phyloP scores from a whole-genome alignment of 2,797 vertebrate species.

The Sparus aurata region DNA sequence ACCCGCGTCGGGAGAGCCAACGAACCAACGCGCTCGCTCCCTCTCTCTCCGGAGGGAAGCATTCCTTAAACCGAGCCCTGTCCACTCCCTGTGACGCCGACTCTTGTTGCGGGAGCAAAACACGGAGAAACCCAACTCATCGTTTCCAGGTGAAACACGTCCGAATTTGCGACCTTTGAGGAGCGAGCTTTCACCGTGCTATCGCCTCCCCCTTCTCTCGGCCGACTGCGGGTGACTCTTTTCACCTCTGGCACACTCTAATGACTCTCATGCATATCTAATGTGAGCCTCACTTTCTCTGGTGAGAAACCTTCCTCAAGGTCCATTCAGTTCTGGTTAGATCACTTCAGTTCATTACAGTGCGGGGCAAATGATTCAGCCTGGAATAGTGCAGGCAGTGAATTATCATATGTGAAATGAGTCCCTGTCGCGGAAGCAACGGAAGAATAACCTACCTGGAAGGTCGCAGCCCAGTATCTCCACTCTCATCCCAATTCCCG shows the following conservation, averaged over 20 bases:
- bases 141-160: constrained; percentile 42
- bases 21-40: constrained; percentile 41
- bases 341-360: constrained; percentile 34
- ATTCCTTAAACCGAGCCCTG: constrained; percentile 60
- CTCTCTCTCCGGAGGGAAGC: constrained; percentile 49
- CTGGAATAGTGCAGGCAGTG: constrained; percentile 19
- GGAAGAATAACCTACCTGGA: constrained; percentile 88
- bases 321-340: constrained; percentile 46
- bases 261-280: constrained; percentile 72
- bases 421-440: neutral
- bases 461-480: constrained; percentile 97
- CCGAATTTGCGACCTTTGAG: constrained; percentile 1
- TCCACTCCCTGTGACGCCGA: constrained; percentile 51
- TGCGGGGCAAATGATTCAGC: constrained; percentile 21
- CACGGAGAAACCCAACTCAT: neutral
- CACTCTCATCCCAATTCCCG: constrained; percentile 96
- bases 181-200: too few species aligned
- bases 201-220: neutral
- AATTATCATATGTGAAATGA: constrained; percentile 45
- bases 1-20: constrained; percentile 58
- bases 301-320: constrained; percentile 48
- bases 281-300: constrained; percentile 42
- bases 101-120: constrained; percentile 39
- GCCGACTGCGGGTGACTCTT: constrained; percentile 18
- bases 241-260: constrained; percentile 53